Evolutionary conservation across 2,113 vertebrate genomes (phyloP), one percentile per base, ranked within the genome.

Genomic region (Hippocampus mohnikei): DNA sequence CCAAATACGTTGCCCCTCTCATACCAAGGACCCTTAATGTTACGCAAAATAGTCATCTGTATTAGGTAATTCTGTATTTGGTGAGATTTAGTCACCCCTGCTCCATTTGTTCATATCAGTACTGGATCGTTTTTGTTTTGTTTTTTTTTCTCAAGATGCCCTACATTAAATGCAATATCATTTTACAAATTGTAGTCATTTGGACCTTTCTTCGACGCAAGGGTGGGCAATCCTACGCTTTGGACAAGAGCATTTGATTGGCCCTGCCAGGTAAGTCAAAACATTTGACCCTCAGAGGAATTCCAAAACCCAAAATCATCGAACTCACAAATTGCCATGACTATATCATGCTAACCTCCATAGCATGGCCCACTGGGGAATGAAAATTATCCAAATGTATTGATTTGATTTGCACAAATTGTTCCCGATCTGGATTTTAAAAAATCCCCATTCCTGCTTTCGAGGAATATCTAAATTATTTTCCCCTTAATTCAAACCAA

Each of bases 11-110:
- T 50, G 55, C 48, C n/a, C 16, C 33, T 53, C 25, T 53, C 37
- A 58, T 58, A 33, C 66, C 63, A 64, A 64, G 65, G 29, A 33
- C 29, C 29, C 42, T 13, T 60, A 15, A 13, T 52, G n/a, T 58
- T 53, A 63, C 70, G 25, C n/a, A 72, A 73, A 33, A 59, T 68
- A 56, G 59, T 81, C 37, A 71, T 55, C 59, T 81, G 48, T 71
- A 62, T 66, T 33, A 27, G 73, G 44, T 46, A 16, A 16, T 48
- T n/a, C 8, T 50, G 13, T 46, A 21, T 53, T 10, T 52, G 72
- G 7, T 62, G 41, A 67, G 12, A 20, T 58, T 70, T 48, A 68
- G 23, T 53, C 37, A 67, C 2, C 46, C 46, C 40, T 67, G 52
- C 18, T 12, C 21, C 16, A 2, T 60, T 56, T 5, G 52, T 61